phyloP scores from a whole-genome alignment of 2,113 vertebrate species.

The Synchiropus splendidus region DNA sequence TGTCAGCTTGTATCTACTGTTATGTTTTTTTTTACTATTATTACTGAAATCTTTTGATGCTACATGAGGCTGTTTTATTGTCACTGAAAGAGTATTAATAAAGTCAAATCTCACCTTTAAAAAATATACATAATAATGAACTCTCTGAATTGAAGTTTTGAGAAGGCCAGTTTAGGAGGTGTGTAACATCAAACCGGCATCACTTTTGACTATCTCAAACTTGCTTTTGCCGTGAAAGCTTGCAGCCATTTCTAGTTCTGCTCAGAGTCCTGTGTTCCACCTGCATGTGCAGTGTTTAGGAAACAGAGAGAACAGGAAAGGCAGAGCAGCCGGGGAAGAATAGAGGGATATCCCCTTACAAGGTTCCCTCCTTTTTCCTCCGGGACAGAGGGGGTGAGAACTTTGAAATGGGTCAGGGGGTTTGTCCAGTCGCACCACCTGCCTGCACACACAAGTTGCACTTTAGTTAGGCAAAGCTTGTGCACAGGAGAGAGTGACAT shows the following conservation, averaged over 20 bases:
- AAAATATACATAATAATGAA: too few species aligned
- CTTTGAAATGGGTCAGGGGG: constrained; percentile 32
- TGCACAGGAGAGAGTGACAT: too few species aligned
- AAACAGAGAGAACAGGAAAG: constrained; percentile 68
- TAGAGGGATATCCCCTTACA: constrained; percentile 76
- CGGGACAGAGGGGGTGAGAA: constrained; percentile 50
- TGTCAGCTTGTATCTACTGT: too few species aligned
- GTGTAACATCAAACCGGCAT: too few species aligned
- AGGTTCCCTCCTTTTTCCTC: constrained; percentile 65
- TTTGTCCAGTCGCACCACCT: constrained; percentile 49
- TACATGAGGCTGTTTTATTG: too few species aligned
- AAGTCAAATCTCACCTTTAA: too few species aligned
- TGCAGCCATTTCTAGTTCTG: constrained; percentile 5
- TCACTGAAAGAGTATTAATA: too few species aligned
- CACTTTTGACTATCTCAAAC: too few species aligned
- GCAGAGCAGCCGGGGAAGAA: constrained; percentile 65
- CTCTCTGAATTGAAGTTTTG: too few species aligned
- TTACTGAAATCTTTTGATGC: too few species aligned
- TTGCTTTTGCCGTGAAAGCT: constrained; percentile 10
- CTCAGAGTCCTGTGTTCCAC: constrained; percentile 3
- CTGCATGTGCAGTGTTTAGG: constrained; percentile 65
- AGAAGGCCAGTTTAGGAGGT: too few species aligned
- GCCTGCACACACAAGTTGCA: constrained; percentile 19
- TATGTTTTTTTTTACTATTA: too few species aligned
- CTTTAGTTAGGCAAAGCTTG: constrained; percentile 3